Evolutionary conservation across 2,888 invertebrate genomes (phyloP), one percentile per base, ranked within the genome.

Genomic region (Chymomyza procnemis): DNA sequence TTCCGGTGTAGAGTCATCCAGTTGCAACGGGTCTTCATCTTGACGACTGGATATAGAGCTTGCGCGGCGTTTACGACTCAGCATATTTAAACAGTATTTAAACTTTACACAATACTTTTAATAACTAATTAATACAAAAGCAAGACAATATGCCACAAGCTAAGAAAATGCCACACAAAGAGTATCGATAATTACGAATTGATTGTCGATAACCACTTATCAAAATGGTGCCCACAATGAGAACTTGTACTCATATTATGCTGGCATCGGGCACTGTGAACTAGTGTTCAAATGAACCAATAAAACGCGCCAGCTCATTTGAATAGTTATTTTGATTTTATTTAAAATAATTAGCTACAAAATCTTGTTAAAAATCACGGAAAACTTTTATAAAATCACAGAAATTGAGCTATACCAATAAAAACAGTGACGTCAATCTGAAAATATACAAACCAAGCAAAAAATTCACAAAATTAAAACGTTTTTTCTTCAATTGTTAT

Each of bases 1-100:
- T 64, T 92, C 91, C 3, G 91, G 90, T 4, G 90, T 90, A 3
- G 90, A 90, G 85, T 96, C 96, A 75, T 95, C 94, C 66, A 94
- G 94, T 64, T 87, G 80, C 14, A 89, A 64, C 74, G 96, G 95
- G 60, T 94, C 94, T 62, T 95, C 95, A 75, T 94, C 94, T 67
- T 93, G 92, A 19, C 95, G 93, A 88, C 95, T 95, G 1, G 96
- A 95, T 65, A 94, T 95, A n/a, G 96, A 96, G 74, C 96, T 96
- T 56, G 96, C 95, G 79, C 96, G 93, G 79, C 96, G 93, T 87
- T 96, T 92, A 90, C 96, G 96, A 91, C 95, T 96, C 94, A 96
- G 94, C 91, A 90, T 90, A 8, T 47, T 86, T 60, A 5, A 19
- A 46, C 8, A 14, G 12, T n/a, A 54, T 18, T n/a, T n/a, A 6